Percentiles rank a stretch among this genome's conserved stretches.
These are phyloP conservation scores for Platorchestia sp. DNA, from an alignment of 1,140 invertebrate genomes.

Conservation along the genomic window DNA sequence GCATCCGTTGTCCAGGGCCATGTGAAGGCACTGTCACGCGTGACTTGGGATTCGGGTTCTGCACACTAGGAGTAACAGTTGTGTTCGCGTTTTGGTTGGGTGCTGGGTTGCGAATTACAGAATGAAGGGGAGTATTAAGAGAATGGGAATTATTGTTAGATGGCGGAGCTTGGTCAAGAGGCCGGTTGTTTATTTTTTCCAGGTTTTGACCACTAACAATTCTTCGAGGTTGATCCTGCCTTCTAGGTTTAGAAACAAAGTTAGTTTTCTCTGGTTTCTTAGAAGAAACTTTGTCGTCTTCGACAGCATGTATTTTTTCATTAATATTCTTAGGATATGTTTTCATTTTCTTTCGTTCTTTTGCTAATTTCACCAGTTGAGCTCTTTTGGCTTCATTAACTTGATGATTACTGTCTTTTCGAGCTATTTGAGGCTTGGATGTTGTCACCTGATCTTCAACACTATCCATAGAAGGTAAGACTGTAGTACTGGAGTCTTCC, in stretches of 20 bases:
- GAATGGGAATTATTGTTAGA: neutral
- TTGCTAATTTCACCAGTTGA: neutral
- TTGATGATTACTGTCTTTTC: neutral
- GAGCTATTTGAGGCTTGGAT: neutral
- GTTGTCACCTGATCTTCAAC: neutral
- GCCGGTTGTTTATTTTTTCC: neutral
- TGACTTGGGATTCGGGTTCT: neutral
- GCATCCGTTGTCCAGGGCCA: neutral
- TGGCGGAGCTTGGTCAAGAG: neutral
- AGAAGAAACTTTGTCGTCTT: neutral
- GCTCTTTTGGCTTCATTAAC: neutral
- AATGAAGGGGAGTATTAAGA: neutral
- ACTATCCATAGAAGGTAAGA: neutral
- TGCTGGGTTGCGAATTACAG: neutral
- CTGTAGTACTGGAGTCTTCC: neutral
- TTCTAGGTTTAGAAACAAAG: neutral
- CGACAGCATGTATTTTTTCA: constrained; percentile 1
- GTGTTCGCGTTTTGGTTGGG: neutral
- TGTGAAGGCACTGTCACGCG: neutral
- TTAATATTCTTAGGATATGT: constrained; percentile 1
- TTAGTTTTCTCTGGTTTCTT: constrained; percentile 37
- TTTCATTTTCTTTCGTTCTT: constrained; percentile 7
- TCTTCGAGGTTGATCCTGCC: neutral
- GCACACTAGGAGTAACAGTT: neutral
- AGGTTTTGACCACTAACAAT: neutral